These are phyloP conservation scores for Diadema setosum DNA, from an alignment of 35 echinoderm and acorn worm species.

Conservation along the genomic window DNA sequence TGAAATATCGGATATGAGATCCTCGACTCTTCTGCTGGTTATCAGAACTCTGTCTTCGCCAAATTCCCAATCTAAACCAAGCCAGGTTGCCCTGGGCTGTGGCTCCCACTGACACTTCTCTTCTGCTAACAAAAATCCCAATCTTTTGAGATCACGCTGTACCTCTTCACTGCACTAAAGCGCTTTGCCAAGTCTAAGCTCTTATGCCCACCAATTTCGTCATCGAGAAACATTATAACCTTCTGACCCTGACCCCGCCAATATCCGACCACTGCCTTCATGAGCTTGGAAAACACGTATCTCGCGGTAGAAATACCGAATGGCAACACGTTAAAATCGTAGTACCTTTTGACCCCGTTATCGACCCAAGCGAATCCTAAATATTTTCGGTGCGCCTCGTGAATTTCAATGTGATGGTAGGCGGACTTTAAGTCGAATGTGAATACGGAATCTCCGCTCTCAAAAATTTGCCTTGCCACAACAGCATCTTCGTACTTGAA, in stretches of 20 bases:
- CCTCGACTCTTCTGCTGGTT: not conserved
- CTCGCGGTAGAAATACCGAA: slow-evolving; percentile 25
- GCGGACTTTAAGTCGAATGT: slow-evolving; percentile 29
- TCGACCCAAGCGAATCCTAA: slow-evolving; percentile 2
- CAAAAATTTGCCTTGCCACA: not conserved
- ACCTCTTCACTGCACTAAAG: not conserved
- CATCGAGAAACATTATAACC: slow-evolving; percentile 21
- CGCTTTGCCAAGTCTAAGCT: not conserved
- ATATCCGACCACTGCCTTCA: not conserved
- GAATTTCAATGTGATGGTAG: slow-evolving; percentile 37
- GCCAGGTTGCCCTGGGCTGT: not conserved
- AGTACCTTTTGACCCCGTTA: not conserved
- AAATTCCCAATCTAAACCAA: slow-evolving; percentile 19
- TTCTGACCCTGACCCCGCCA: not conserved
- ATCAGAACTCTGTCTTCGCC: not conserved
- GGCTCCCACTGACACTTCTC: slow-evolving; percentile 22
- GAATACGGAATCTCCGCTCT: not conserved
- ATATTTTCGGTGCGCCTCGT: not conserved
- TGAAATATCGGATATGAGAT: not conserved
- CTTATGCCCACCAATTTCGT: not conserved
- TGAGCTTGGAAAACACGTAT: not conserved
- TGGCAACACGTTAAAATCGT: slow-evolving; percentile 6
- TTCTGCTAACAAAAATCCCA: not conserved
- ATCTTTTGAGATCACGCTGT: not conserved
- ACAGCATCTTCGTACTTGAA: slow-evolving; percentile 8